phyloP scores from a whole-genome alignment of 2,888 invertebrate species.

The Agriopis marginaria region DNA sequence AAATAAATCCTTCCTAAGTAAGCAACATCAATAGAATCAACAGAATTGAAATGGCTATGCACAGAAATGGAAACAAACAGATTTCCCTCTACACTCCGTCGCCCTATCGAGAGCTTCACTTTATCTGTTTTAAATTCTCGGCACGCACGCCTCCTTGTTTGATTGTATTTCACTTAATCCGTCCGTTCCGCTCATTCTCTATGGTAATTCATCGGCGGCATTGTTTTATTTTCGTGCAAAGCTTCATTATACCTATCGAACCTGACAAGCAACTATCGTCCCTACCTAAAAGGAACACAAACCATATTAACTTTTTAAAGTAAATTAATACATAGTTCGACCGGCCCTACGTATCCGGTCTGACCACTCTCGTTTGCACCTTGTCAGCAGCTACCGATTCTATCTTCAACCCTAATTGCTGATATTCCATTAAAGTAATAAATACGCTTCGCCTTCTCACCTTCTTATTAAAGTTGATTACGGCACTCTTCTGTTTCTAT shows the following conservation, averaged over 20 bases:
- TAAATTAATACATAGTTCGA: constrained; percentile 54
- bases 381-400: constrained; percentile 84
- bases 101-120: constrained; percentile 55
- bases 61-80: constrained; percentile 60
- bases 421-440: constrained; percentile 85
- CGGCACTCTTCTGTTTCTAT: constrained; percentile 78
- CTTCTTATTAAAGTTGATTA: constrained; percentile 81
- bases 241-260: constrained; percentile 52
- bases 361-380: constrained; percentile 83
- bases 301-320: constrained; percentile 49
- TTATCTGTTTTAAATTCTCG: constrained; percentile 66
- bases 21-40: constrained; percentile 46
- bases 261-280: constrained; percentile 51
- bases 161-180: constrained; percentile 83
- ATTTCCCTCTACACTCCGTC: constrained; percentile 57
- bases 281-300: constrained; percentile 52
- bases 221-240: constrained; percentile 79
- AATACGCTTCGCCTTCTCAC: constrained; percentile 80
- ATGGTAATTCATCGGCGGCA: constrained; percentile 80
- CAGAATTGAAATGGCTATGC: constrained; percentile 52
- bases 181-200: constrained; percentile 81
- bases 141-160: constrained; percentile 75
- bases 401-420: constrained; percentile 82
- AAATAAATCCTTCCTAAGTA: constrained; percentile 41
- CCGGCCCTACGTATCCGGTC: constrained; percentile 74